Evolutionary conservation across 1,140 invertebrate species (phyloP).

Genomic region (Temnothorax longispinosus): DNA sequence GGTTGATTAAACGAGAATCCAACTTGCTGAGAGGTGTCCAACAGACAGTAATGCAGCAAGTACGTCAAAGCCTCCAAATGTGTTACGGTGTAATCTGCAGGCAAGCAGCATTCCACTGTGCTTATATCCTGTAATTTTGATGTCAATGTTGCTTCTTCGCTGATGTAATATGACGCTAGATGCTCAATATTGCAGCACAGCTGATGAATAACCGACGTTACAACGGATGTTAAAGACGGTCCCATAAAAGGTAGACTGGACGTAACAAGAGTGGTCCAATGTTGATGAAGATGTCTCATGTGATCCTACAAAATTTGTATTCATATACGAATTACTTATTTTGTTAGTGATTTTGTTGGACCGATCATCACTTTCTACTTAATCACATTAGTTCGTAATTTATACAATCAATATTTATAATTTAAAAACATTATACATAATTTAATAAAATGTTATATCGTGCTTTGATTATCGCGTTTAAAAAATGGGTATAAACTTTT

Average conservation of each 20-base stretch:
- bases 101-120: slow-evolving; percentile 84
- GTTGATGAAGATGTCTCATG: slow-evolving; percentile 90
- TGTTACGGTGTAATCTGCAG: slow-evolving; percentile 93
- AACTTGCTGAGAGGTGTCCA: slow-evolving; percentile 90
- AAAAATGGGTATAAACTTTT: not conserved
- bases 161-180: slow-evolving; percentile 85
- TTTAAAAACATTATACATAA: not conserved
- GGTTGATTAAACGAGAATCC: slow-evolving; percentile 88
- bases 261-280: slow-evolving; percentile 93
- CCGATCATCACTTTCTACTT: not conserved
- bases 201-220: slow-evolving; percentile 92
- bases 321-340: not conserved
- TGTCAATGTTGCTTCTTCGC: slow-evolving; percentile 71
- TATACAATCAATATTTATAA: not conserved
- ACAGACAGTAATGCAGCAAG: slow-evolving; percentile 93
- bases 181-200: slow-evolving; percentile 94
- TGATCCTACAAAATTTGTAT: slow-evolving; percentile 82
- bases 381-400: not conserved
- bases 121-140: slow-evolving; percentile 80
- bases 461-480: not conserved
- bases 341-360: not conserved
- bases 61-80: slow-evolving; percentile 94
- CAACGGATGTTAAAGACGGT: slow-evolving; percentile 90
- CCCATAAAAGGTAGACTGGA: slow-evolving; percentile 92
- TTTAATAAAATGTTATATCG: not conserved